Base-by-base conservation (phyloP, 2,113 vertebrate genomes). In the Brienomyrus brachyistius region DNA sequence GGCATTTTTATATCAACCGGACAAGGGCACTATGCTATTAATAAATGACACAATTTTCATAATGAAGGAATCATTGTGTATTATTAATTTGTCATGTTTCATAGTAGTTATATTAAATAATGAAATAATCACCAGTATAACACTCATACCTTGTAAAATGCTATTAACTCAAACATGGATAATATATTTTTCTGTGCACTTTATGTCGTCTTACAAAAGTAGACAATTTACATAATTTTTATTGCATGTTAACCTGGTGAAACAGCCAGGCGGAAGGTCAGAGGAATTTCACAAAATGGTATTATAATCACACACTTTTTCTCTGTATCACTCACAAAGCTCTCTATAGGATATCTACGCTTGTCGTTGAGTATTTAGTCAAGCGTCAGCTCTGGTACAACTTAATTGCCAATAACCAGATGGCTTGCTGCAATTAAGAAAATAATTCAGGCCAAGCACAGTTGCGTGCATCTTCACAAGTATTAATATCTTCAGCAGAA, bases 381-480 rank as follows among this genome's bases (percentile, higher is more conserved):
- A 82, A 82, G 77, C 43, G 77, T 82, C 77, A 82, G 77, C 31
- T 82, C 35, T 82, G 77, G 40, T 43, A 82, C 77, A 82, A 82
- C 77, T 43, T 82, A 82, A 82, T 82, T 45, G 43, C 77, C 77
- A 82, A 82, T 82, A 82, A 82, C 40, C 77, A 82, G 77, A 82
- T 82, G 77, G 77, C 77, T 82, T 82, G 13, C 40, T 19, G 43
- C 77, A 82, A 82, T 82, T 82, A 82, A 82, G 77, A 82, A 82
- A 82, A 45, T 82, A 82, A 82, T 40, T 82, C 43, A 82, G 77
- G 77, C 43, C 77, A 82, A 82, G 19, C 77, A 82, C 35, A 82
- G 43, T 43, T 82, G 43, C 19, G 6, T 82, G 77, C 77, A 82
- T 45, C 43, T 82, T 82, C 77, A 82, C 43, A 45, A 82, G 43